Percentiles rank a stretch among this genome's conserved stretches.
Conservation (phyloP, 2,888 invertebrate species). For the Carterocephalus palaemon region DNA sequence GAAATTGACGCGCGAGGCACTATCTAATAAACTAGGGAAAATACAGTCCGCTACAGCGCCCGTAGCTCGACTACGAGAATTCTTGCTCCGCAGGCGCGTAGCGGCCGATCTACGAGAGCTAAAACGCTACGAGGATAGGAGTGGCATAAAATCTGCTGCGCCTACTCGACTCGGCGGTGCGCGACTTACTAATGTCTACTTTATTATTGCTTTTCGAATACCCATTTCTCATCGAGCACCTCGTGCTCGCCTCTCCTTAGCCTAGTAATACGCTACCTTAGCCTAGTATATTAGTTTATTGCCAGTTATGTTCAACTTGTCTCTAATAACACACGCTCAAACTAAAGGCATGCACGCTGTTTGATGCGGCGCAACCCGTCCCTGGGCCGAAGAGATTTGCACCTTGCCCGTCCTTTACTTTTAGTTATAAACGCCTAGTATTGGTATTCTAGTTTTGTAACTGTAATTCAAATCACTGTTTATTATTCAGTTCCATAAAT, state of each 20-base stretch:
- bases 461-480: background rate
- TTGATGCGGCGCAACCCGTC: constrained; percentile 48
- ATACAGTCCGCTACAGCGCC: constrained; percentile 36
- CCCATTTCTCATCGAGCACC: constrained; percentile 74
- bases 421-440: constrained; percentile 14
- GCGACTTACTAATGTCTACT: constrained; percentile 68
- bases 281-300: constrained; percentile 68
- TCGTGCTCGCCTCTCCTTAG: constrained; percentile 62
- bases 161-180: constrained; percentile 66
- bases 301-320: constrained; percentile 69
- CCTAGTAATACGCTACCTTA: constrained; percentile 60
- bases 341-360: constrained; percentile 66
- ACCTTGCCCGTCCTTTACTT: constrained; percentile 40
- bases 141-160: constrained; percentile 54
- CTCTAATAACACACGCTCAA: constrained; percentile 61
- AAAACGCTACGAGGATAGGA: constrained; percentile 48
- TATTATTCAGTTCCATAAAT: background rate
- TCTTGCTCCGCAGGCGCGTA: constrained; percentile 11
- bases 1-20: constrained; percentile 70
- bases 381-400: constrained; percentile 44
- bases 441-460: too few species aligned
- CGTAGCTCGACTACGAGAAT: too few species aligned
- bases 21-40: constrained; percentile 50
- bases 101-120: constrained; percentile 41
- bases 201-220: constrained; percentile 80